Evolutionary conservation across 2,888 invertebrate genomes (phyloP), one percentile per base, ranked within the genome.

Genomic region (Dioctria linearis): DNA sequence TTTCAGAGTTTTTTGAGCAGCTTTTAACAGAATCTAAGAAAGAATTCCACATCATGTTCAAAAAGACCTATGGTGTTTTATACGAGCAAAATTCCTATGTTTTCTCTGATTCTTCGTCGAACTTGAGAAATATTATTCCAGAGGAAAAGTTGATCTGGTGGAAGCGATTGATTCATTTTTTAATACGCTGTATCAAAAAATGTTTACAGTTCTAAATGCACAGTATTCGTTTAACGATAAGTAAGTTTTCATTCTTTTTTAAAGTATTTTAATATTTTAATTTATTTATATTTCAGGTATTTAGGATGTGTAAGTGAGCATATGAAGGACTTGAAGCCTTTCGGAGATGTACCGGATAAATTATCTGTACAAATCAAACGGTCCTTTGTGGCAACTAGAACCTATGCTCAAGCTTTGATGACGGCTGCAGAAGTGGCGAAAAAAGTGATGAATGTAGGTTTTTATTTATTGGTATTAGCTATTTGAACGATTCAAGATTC

Each of bases 11-110:
- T 89, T 98, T 98, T 91, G 93, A 93, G 85, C 94, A 95, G 84
- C 92, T 98, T 85, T 90, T 98, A 88, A 91, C 92, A 84, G 93
- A 94, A 84, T 96, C 97, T 39, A 94, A 95, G 85, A 92, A 91
- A 84, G 96, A 95, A 87, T 96, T 98, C 88, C 96, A 98, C 90
- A 93, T 94, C 83, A 98, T 98, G 98, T 98, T 98, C 91, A 95
- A 95, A 87, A 92, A 94, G 84, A 98, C 98, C 0, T 98, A 98
- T 90, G 98, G 98, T 79, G 93, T 96, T 88, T 93, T 98, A 85
- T 98, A 98, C 91, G 95, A 98, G 87, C 95, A 96, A 87, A 97
- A 98, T 89, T 93, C 97, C 9, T 94, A 95, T 86, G 95, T 98
- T 67, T 98, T 98, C 90, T 94, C 95, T 83, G 95, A 97, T 87